phyloP scores from a whole-genome alignment of 2,888 invertebrate species.

The Tenodera sinensis region DNA sequence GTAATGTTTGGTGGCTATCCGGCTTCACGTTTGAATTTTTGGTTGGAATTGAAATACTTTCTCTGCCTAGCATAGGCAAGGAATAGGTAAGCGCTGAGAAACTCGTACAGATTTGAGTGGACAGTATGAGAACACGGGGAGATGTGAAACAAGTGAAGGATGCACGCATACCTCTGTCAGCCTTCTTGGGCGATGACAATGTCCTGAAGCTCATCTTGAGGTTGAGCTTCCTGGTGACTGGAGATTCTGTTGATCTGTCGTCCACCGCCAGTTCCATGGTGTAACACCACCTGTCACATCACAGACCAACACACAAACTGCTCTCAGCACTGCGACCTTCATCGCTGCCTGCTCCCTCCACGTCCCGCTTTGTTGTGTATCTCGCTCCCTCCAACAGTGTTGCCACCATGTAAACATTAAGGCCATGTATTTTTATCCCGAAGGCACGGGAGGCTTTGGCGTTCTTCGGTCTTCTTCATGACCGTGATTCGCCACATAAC shows the following conservation, averaged over 20 bases:
- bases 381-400: not conserved
- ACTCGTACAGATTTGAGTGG: too few species aligned
- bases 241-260: not conserved
- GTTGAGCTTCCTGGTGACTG: conserved; percentile 11
- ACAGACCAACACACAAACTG: not conserved
- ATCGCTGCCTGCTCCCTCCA: not conserved
- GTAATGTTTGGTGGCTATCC: too few species aligned
- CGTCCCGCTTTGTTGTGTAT: not conserved
- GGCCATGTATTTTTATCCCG: conserved; percentile 6
- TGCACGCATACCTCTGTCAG: not conserved
- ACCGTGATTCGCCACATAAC: too few species aligned
- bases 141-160: too few species aligned
- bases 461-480: too few species aligned
- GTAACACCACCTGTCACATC: not conserved
- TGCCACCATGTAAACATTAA: conserved; percentile 15
- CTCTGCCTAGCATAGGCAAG: too few species aligned
- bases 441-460: too few species aligned
- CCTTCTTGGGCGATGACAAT: conserved; percentile 26
- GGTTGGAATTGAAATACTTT: too few species aligned
- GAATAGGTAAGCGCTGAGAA: too few species aligned
- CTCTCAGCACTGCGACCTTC: not conserved
- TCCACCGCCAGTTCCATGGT: not conserved
- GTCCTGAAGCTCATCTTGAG: conserved; percentile 31
- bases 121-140: too few species aligned
- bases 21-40: too few species aligned